Evolutionary conservation across 2,888 invertebrate species (phyloP).

Genomic region (Flabesymbios commensalis): DNA sequence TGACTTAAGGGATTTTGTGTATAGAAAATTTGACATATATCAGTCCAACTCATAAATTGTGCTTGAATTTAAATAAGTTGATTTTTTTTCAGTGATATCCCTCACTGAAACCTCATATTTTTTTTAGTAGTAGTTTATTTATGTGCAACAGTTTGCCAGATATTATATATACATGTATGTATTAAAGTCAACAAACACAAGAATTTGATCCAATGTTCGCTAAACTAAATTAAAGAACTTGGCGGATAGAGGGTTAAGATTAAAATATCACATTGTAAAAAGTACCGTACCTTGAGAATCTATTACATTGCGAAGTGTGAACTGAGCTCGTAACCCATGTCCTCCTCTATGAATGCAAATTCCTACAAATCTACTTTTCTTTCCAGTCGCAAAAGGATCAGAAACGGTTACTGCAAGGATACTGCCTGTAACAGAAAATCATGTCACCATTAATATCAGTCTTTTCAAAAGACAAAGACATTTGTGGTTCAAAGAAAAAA

Average conservation of each 20-base stretch:
- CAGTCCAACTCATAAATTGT: too few relatives aligned
- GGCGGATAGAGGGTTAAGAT: not conserved
- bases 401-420: conserved; percentile 85
- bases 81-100: not conserved
- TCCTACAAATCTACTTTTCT: conserved; percentile 82
- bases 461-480: not conserved
- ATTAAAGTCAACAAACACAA: not conserved
- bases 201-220: not conserved
- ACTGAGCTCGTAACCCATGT: conserved; percentile 80
- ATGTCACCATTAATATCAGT: not conserved
- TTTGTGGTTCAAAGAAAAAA: too few relatives aligned
- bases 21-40: too few relatives aligned
- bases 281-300: conserved; percentile 75
- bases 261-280: not conserved
- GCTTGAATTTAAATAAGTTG: too few relatives aligned
- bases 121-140: too few relatives aligned
- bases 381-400: conserved; percentile 82
- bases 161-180: too few relatives aligned
- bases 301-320: conserved; percentile 88
- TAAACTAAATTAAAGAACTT: not conserved
- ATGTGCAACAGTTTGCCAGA: too few relatives aligned
- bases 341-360: conserved; percentile 88
- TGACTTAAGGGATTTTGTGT: too few relatives aligned
- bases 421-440: conserved; percentile 70
- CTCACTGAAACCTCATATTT: too few relatives aligned